Percentiles rank a stretch among this genome's conserved stretches.
Conservation (phyloP, 2,113 vertebrate genomes). For the Thomomys bottae region DNA sequence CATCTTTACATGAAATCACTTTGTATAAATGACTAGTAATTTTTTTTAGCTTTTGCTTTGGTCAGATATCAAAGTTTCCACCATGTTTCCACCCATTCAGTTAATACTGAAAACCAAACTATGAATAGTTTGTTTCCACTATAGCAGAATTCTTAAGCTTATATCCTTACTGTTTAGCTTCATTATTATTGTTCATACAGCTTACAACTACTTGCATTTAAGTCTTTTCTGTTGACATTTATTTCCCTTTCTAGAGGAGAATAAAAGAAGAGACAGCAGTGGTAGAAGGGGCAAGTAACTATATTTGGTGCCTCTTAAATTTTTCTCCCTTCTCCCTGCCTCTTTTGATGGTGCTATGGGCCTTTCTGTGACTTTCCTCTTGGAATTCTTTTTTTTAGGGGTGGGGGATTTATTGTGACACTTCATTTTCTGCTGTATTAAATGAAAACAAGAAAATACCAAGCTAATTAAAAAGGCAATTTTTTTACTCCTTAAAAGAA, state of each 20-base stretch:
- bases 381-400: background rate
- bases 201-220: background rate
- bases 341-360: background rate
- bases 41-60: background rate
- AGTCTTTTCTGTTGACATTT: background rate
- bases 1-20: background rate
- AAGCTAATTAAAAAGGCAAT: constrained; percentile 77
- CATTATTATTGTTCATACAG: background rate
- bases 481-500: constrained; percentile 83
- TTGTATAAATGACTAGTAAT: background rate
- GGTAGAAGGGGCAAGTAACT: background rate
- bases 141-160: background rate
- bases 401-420: constrained; percentile 38
- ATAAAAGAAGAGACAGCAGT: background rate
- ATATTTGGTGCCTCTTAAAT: background rate
- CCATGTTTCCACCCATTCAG: background rate
- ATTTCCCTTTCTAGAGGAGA: background rate
- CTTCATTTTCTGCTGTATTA: constrained; percentile 58
- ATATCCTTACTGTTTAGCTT: background rate
- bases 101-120: background rate
- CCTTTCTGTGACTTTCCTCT: background rate
- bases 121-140: background rate
- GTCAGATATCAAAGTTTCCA: background rate
- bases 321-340: background rate
- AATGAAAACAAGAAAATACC: constrained; percentile 76